These are phyloP conservation scores for Pipa parva DNA, from an alignment of 2,113 vertebrate genomes.

Conservation along the genomic window DNA sequence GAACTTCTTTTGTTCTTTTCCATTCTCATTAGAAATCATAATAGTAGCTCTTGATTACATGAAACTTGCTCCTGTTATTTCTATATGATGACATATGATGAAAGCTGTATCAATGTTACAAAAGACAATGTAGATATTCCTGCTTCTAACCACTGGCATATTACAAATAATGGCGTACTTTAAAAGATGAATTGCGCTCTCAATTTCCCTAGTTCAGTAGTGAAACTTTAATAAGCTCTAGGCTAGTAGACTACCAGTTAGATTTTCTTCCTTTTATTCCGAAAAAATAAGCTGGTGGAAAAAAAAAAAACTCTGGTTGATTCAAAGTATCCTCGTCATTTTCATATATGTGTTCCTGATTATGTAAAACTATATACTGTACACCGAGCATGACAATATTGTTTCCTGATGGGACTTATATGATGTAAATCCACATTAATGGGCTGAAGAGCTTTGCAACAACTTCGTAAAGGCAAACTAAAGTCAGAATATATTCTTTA, in stretches of 20 bases:
- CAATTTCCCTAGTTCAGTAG: conserved; percentile 18
- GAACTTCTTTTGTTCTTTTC: conserved; percentile 28
- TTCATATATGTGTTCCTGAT: too few relatives aligned
- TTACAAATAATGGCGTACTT: conserved; percentile 30
- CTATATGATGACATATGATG: conserved; percentile 28
- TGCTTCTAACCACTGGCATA: conserved; percentile 32
- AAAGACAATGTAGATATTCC: conserved; percentile 36
- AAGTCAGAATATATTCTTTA: too few relatives aligned
- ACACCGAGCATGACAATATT: too few relatives aligned
- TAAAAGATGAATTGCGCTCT: conserved; percentile 32
- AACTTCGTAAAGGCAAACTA: too few relatives aligned
- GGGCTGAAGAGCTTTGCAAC: too few relatives aligned
- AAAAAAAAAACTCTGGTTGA: too few relatives aligned
- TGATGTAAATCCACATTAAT: too few relatives aligned
- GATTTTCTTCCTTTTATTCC: background rate
- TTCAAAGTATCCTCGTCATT: too few relatives aligned
- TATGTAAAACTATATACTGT: too few relatives aligned
- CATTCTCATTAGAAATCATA: conserved; percentile 41
- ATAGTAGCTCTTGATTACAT: conserved; percentile 28
- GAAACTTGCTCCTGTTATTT: conserved; percentile 17
- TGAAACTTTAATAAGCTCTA: background rate
- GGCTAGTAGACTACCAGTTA: background rate
- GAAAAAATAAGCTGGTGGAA: too few relatives aligned
- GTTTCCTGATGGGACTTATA: too few relatives aligned
- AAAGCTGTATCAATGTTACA: conserved; percentile 38